Conservation (phyloP, 2,113 vertebrate species). For the Strix aluco region DNA sequence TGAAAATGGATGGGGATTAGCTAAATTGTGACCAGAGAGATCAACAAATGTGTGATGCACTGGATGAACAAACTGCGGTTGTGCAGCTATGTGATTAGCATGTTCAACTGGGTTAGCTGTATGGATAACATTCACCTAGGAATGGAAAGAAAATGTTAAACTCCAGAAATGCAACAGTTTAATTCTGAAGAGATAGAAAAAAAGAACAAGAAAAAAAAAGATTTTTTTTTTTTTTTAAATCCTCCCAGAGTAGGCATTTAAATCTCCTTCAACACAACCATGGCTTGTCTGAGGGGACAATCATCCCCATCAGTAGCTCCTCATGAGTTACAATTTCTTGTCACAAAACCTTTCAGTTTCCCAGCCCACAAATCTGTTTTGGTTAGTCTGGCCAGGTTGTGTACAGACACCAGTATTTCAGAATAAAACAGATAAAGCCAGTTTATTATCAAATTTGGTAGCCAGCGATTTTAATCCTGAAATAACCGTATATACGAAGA, state of each 20-base stretch:
- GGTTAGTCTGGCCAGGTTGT: not conserved
- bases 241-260: not conserved
- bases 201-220: not conserved
- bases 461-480: not conserved
- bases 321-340: not conserved
- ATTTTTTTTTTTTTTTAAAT: too few relatives aligned
- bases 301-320: not conserved
- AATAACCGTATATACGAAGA: not conserved
- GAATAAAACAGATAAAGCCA: not conserved
- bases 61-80: conserved; percentile 92
- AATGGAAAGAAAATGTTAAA: not conserved
- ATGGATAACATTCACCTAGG: conserved; percentile 95
- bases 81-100: conserved; percentile 87
- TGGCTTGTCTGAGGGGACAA: not conserved
- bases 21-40: conserved; percentile 94
- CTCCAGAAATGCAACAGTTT: not conserved
- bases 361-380: not conserved
- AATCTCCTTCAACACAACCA: not conserved
- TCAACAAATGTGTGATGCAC: conserved; percentile 92
- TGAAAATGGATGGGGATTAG: conserved; percentile 90
- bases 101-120: conserved; percentile 88
- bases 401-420: not conserved
- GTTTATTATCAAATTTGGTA: not conserved
- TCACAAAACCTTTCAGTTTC: not conserved
- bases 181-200: not conserved